phyloP scores from a whole-genome alignment of 2,888 invertebrate genomes.

The Saturnia japonica region DNA sequence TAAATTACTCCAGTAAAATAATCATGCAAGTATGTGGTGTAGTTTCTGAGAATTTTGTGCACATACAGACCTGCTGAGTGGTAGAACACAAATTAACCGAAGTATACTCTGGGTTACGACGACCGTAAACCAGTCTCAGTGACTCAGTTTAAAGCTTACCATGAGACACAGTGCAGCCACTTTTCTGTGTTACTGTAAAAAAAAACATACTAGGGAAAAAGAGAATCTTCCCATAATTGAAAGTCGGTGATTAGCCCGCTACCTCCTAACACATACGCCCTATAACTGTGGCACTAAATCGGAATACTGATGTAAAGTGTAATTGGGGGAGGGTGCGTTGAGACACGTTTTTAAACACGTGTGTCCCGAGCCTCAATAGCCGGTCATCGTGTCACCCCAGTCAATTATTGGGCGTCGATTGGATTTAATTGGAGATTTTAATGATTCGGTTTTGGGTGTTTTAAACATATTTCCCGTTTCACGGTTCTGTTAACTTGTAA shows the following conservation, averaged over 20 bases:
- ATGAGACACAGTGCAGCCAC: too few species aligned
- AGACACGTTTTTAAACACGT: constrained; percentile 26
- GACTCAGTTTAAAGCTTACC: too few species aligned
- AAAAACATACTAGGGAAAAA: too few species aligned
- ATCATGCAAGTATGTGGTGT: too few species aligned
- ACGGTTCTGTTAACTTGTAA: neutral
- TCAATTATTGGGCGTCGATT: constrained; percentile 12
- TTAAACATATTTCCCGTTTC: neutral
- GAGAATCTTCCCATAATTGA: too few species aligned
- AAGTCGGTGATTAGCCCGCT: neutral
- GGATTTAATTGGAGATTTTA: neutral
- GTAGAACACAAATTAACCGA: too few species aligned
- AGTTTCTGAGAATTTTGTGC: too few species aligned
- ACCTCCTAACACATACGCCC: neutral
- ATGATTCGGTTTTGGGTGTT: neutral
- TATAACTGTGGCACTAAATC: constrained; percentile 13
- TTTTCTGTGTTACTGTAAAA: too few species aligned
- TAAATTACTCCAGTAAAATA: too few species aligned
- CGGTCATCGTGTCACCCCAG: constrained; percentile 1
- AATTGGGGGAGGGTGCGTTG: constrained; percentile 24
- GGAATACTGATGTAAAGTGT: constrained; percentile 28
- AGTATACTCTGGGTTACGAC: too few species aligned
- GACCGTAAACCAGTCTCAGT: too few species aligned
- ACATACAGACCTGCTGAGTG: too few species aligned
- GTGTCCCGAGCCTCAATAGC: constrained; percentile 19